Conservation (phyloP, 2,888 invertebrate species). For the Drosophila rellima region DNA sequence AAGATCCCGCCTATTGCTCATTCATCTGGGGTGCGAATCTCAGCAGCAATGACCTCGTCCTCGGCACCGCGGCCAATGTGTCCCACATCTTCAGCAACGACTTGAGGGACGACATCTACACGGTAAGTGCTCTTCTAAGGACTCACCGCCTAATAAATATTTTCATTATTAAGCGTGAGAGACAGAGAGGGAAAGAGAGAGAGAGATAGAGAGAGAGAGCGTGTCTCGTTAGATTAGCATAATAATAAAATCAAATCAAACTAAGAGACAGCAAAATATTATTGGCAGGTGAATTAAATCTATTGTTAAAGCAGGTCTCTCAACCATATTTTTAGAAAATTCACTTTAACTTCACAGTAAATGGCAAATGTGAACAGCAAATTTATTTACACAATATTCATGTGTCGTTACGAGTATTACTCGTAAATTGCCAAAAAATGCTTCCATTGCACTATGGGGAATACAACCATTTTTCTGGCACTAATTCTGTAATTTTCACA, state of each 20-base stretch:
- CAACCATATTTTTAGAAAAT: not conserved
- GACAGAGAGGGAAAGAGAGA: not conserved
- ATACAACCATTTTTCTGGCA: not conserved
- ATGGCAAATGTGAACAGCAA: not conserved
- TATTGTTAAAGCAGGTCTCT: constrained; percentile 7
- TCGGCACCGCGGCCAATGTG: constrained; percentile 26
- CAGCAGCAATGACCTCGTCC: constrained; percentile 40
- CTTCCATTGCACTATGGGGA: not conserved
- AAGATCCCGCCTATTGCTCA: constrained; percentile 85
- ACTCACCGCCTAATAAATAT: not conserved
- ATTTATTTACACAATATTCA: not conserved
- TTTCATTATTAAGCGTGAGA: not conserved
- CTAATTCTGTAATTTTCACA: no score
- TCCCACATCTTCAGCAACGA: constrained; percentile 48
- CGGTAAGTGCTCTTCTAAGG: constrained; percentile 51
- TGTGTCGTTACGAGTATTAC: not conserved
- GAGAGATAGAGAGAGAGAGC: not conserved
- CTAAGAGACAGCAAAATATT: constrained; percentile 33
- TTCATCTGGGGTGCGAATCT: constrained; percentile 84
- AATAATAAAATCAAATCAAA: constrained; percentile 46
- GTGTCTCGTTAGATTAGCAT: constrained; percentile 40
- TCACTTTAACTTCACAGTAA: not conserved
- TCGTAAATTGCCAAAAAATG: not conserved
- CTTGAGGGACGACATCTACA: constrained; percentile 76
- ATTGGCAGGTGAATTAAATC: constrained; percentile 13